Conservation (phyloP, 2,888 invertebrate genomes). For the Dynastes hyllus region DNA sequence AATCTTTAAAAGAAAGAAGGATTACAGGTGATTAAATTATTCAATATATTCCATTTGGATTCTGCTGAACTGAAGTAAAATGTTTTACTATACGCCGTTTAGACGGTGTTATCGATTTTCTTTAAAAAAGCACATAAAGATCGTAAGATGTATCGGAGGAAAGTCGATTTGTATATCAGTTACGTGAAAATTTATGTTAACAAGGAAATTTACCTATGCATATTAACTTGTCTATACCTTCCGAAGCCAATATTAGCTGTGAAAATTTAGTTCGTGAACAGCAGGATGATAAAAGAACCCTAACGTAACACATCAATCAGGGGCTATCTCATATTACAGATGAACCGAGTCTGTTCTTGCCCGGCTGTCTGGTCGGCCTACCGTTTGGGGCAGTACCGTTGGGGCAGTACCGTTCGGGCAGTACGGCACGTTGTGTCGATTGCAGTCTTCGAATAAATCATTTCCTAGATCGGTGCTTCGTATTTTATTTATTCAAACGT, state of each 20-base stretch:
- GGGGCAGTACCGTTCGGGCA: slow-evolving; percentile 50
- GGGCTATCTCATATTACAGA: slow-evolving; percentile 63
- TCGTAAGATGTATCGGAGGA: not conserved
- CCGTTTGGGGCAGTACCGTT: not conserved
- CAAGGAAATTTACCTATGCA: slow-evolving; percentile 63
- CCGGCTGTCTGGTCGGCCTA: slow-evolving; percentile 20
- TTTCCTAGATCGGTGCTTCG: slow-evolving; percentile 52
- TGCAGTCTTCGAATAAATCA: slow-evolving; percentile 60
- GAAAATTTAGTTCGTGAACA: slow-evolving; percentile 63
- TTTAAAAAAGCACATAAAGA: not conserved
- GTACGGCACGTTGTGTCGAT: slow-evolving; percentile 55
- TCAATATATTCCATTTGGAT: no score
- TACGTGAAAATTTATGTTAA: slow-evolving; percentile 41
- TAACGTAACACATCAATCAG: slow-evolving; percentile 64
- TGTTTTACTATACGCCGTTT: not conserved
- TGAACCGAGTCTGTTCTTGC: slow-evolving; percentile 54
- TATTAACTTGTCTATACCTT: slow-evolving; percentile 65
- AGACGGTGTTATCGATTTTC: not conserved
- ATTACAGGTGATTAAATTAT: no score
- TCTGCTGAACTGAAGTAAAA: not conserved
- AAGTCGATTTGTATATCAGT: slow-evolving; percentile 32
- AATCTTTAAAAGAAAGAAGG: no score
- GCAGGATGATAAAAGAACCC: slow-evolving; percentile 55
- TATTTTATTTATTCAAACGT: slow-evolving; percentile 52
- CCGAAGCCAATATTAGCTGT: slow-evolving; percentile 64